These are phyloP conservation scores for Pterobdella sp. DNA, from an alignment of 2,888 invertebrate genomes.

Conservation along the genomic window DNA sequence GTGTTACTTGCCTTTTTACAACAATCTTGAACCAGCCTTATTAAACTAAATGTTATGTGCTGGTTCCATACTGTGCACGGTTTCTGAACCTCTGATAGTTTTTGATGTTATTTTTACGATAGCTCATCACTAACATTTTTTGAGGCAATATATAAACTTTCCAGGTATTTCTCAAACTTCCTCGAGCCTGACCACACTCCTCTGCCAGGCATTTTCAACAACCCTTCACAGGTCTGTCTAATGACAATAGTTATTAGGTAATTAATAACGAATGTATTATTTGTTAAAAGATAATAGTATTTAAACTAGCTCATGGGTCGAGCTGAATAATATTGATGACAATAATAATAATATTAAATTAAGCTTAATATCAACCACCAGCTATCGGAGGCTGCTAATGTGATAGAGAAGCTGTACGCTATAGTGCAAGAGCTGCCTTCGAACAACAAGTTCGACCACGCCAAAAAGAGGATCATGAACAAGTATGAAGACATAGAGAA, in stretches of 20 bases:
- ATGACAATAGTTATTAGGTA: neutral
- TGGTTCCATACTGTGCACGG: too few relatives aligned
- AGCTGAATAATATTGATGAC: too few relatives aligned
- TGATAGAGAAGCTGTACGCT: slow-evolving; percentile 88
- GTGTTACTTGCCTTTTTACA: too few relatives aligned
- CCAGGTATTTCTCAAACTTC: slow-evolving; percentile 84
- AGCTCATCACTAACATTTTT: too few relatives aligned
- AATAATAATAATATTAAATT: too few relatives aligned
- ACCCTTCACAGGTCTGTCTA: slow-evolving; percentile 52
- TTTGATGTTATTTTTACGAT: too few relatives aligned
- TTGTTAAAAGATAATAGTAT: neutral
- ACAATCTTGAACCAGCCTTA: too few relatives aligned
- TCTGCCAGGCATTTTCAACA: slow-evolving; percentile 75
- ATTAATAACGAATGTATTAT: neutral
- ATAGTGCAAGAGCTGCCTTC: slow-evolving; percentile 88
- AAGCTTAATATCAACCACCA: too few relatives aligned
- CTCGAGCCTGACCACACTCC: slow-evolving; percentile 70
- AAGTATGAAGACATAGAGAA: slow-evolving; percentile 54
- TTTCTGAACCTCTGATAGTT: too few relatives aligned
- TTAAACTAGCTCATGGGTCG: too few relatives aligned
- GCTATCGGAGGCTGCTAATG: slow-evolving; percentile 89
- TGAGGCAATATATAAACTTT: too few relatives aligned
- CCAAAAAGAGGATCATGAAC: slow-evolving; percentile 42
- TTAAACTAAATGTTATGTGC: too few relatives aligned
- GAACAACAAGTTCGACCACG: slow-evolving; percentile 42